Conservation (phyloP, 2,113 vertebrate genomes). For the Recurvirostra avosetta region DNA sequence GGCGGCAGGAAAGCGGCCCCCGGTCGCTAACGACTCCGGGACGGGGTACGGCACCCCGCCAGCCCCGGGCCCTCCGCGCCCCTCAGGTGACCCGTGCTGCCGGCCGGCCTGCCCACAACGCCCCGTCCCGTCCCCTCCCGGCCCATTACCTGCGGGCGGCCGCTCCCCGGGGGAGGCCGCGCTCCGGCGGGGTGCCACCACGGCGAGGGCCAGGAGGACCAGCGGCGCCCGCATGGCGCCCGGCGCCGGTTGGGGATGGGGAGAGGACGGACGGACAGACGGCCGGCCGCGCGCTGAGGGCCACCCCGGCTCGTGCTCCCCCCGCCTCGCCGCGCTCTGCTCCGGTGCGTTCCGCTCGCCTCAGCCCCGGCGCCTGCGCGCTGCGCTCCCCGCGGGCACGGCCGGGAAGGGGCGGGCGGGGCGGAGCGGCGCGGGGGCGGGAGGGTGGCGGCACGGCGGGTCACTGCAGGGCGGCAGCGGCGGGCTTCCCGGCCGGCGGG, state of each 20-base stretch:
- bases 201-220: neutral
- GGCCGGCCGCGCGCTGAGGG: accelerated
- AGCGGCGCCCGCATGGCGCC: neutral
- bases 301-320: accelerated
- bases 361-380: neutral
- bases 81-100: no score
- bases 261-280: no score
- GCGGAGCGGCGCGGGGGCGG: no score
- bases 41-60: no score
- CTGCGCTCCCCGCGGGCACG: no score
- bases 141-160: neutral
- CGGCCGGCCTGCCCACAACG: neutral
- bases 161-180: neutral
- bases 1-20: no score
- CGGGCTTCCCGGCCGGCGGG: no score
- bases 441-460: neutral
- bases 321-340: accelerated
- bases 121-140: neutral
- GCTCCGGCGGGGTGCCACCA: neutral
- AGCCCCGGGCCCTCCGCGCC: neutral
- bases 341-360: no score
- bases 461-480: neutral
- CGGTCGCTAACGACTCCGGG: neutral
- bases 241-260: no score
- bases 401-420: neutral